Evolutionary conservation across 1,140 invertebrate genomes (phyloP).

Genomic region (Aphelinus certus): DNA sequence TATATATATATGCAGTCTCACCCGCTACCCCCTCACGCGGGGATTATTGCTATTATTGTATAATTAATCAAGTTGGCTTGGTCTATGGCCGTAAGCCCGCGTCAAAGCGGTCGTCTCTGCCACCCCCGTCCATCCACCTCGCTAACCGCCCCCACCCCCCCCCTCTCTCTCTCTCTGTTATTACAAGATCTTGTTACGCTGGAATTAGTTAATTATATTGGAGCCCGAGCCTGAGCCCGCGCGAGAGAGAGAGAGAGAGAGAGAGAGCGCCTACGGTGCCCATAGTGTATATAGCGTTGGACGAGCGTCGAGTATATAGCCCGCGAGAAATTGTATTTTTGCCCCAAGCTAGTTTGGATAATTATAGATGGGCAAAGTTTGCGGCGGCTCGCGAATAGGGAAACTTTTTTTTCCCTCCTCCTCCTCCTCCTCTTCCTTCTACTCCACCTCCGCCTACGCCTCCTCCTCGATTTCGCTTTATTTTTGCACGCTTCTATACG

Average conservation of each 20-base stretch:
- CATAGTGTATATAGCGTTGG: too few species aligned
- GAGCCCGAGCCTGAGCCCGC: neutral
- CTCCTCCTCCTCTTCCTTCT: neutral
- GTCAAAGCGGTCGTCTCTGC: conserved; percentile 13
- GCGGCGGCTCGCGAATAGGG: neutral
- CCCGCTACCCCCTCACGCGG: neutral
- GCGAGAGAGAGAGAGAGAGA: conserved; percentile 4
- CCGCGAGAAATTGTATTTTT: too few species aligned
- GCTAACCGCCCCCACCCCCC: neutral
- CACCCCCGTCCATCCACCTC: neutral
- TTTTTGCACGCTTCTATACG: too few species aligned
- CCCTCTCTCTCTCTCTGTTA: conserved; percentile 17
- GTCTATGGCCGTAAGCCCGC: conserved; percentile 8
- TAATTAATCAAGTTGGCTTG: conserved; percentile 31
- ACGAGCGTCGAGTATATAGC: too few species aligned
- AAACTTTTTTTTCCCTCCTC: conserved; percentile 8
- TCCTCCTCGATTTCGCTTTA: neutral
- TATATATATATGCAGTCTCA: neutral
- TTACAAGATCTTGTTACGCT: conserved; percentile 35
- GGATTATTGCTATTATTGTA: conserved; percentile 38
- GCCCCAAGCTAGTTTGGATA: neutral
- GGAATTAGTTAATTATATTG: conserved; percentile 33
- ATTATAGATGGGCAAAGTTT: neutral
- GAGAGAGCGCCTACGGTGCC: neutral
- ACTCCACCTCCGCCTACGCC: too few species aligned